phyloP scores from a whole-genome alignment of 1,140 invertebrate genomes.

The Aphis gossypii region DNA sequence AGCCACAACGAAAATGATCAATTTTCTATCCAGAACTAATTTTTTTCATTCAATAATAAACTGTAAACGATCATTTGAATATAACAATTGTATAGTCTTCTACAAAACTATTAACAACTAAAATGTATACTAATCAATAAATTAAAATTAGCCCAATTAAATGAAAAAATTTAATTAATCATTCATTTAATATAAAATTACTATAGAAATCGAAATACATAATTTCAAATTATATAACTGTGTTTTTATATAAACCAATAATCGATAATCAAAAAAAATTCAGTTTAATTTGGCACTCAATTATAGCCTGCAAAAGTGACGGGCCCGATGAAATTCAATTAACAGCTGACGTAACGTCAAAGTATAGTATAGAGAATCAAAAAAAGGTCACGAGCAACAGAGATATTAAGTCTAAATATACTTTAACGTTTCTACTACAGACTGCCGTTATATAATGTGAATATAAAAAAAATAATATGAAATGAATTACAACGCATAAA shows the following conservation, averaged over 20 bases:
- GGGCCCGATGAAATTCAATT: not conserved
- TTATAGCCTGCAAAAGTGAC: not conserved
- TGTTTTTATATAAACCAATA: not conserved
- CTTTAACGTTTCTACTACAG: not conserved
- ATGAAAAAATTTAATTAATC: too few species aligned
- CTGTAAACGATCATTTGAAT: not conserved
- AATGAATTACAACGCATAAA: not conserved
- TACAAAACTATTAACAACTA: not conserved
- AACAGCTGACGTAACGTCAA: not conserved
- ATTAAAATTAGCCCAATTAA: too few species aligned
- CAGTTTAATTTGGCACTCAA: not conserved
- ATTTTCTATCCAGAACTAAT: not conserved
- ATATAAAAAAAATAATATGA: not conserved
- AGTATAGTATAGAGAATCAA: not conserved
- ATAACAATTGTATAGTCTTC: not conserved
- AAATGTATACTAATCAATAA: not conserved
- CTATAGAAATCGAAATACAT: not conserved
- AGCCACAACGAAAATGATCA: not conserved
- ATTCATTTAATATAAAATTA: too few species aligned
- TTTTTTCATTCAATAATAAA: not conserved
- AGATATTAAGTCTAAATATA: slow-evolving; percentile 5
- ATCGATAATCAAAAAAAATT: not conserved
- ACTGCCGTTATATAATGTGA: not conserved
- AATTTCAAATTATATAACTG: not conserved
- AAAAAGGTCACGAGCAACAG: not conserved